Evolutionary conservation across 2,888 invertebrate species (phyloP).

Genomic region (Chorisops tibialis): DNA sequence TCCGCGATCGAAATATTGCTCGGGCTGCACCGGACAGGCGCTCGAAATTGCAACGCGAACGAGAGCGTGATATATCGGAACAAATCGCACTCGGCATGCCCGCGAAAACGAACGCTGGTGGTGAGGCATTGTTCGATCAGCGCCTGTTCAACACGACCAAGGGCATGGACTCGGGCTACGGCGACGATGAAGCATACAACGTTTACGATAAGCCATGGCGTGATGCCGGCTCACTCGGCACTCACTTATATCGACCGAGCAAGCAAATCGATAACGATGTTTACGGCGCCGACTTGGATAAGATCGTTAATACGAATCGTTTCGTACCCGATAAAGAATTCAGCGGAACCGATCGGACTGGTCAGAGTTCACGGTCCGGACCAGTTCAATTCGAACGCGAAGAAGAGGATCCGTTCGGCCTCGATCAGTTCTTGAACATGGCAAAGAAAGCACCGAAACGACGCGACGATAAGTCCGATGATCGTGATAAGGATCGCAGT

Average conservation of each 20-base stretch:
- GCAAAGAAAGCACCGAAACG: constrained; percentile 77
- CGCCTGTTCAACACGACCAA: constrained; percentile 90
- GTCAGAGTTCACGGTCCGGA: constrained; percentile 67
- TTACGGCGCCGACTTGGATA: constrained; percentile 88
- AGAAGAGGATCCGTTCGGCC: constrained; percentile 90
- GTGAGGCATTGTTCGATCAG: constrained; percentile 90
- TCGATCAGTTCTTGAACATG: constrained; percentile 96
- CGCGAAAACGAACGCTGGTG: constrained; percentile 66
- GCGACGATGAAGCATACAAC: constrained; percentile 95
- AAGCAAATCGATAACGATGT: constrained; percentile 85
- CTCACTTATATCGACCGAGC: constrained; percentile 86
- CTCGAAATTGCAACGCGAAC: constrained; percentile 80
- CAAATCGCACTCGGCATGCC: constrained; percentile 97
- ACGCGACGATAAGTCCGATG: constrained; percentile 34
- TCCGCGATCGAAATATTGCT: constrained; percentile 87
- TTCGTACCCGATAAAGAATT: constrained; percentile 98
- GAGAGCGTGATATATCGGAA: constrained; percentile 96
- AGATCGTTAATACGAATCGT: constrained; percentile 82
- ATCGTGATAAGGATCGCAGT: constrained; percentile 46
- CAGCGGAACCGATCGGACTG: constrained; percentile 78
- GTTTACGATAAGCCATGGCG: constrained; percentile 99
- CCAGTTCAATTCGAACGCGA: constrained; percentile 94
- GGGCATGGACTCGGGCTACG: constrained; percentile 89
- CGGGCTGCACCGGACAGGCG: constrained; percentile 93
- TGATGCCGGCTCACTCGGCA: constrained; percentile 77